Base-by-base conservation (phyloP, 2,888 invertebrate species). In the Theodoxus fluviatilis region DNA sequence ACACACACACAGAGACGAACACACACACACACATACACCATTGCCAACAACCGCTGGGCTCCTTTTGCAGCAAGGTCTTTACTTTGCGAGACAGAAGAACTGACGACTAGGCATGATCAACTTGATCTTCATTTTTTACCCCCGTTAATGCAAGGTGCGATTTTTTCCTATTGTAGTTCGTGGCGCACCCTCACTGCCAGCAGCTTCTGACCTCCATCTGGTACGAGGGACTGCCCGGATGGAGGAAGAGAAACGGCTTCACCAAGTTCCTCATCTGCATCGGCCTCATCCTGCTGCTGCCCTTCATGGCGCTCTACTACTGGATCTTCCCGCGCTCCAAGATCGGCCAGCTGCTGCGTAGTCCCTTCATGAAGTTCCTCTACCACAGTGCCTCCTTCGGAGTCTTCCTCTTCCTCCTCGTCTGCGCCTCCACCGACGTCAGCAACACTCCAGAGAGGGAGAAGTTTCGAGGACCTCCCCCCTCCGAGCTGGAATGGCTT, bases 321-420 rank as follows among this genome's bases (percentile, higher is more conserved):
- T 81, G 89, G 67, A 82, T 89, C 64, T 86, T 88, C 72, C 90
- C 90, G 2, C 84, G 87, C 61, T 88, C 88, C 65, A 82, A 86
- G 68, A 82, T 89, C 33, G 90, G 90, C 3, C 85, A 88, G 74
- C 83, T 90, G 47, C 85, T 90, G 3, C 84, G 90, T 9, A 89
- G 88, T 49, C 90, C 90, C 0, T 90, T 90, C 83, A 90, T 90
- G 89, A 90, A 90, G 83, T 90, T 90, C 79, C 86, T 90, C 73
- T 90, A 90, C 80, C 90, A 90, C 84, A 88, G 88, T 76, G 89
- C 89, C 57, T 89, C 89, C n/a, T 90, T 90, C 78, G 89, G 88
- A 15, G 87, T 88, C 70, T 90, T 90, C 80, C 85, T 90, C 43
- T 81, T 88, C 52, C 81, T 90, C 40, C 82, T 90, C 61, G 87